phyloP scores from a whole-genome alignment of 1,140 invertebrate genomes.

The Drosophila repleta region DNA sequence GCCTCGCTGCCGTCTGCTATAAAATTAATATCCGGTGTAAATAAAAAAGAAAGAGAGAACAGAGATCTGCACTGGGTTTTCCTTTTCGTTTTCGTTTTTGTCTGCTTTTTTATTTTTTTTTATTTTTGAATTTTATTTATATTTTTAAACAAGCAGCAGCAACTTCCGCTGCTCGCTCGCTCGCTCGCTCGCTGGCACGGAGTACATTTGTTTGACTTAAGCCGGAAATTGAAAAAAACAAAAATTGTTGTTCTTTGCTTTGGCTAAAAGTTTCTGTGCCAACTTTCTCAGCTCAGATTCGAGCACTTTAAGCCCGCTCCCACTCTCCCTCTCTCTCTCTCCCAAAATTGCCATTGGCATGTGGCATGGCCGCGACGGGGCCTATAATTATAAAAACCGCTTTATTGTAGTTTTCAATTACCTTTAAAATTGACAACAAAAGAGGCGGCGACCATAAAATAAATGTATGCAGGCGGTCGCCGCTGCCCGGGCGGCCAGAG shows the following conservation, averaged over 20 bases:
- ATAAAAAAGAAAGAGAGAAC: slow-evolving; percentile 52
- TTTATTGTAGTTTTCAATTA: slow-evolving; percentile 82
- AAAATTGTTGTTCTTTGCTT: slow-evolving; percentile 63
- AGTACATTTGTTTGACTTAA: slow-evolving; percentile 82
- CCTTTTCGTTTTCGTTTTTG: slow-evolving; percentile 4
- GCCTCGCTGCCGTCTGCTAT: slow-evolving; percentile 61
- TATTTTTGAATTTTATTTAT: slow-evolving; percentile 19
- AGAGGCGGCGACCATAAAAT: slow-evolving; percentile 46
- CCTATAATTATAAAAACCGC: slow-evolving; percentile 75
- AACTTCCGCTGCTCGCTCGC: slow-evolving; percentile 67
- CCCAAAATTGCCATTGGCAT: not conserved
- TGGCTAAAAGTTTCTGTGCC: slow-evolving; percentile 58
- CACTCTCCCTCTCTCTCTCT: too few relatives aligned
- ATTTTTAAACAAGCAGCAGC: slow-evolving; percentile 72
- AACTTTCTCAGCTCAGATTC: slow-evolving; percentile 33
- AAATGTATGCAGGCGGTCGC: slow-evolving; percentile 21
- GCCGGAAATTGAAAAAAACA: slow-evolving; percentile 80
- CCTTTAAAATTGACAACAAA: slow-evolving; percentile 81
- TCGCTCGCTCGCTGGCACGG: slow-evolving; percentile 12
- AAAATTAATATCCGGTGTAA: slow-evolving; percentile 82
- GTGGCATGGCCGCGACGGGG: not conserved
- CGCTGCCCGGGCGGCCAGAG: slow-evolving; percentile 13
- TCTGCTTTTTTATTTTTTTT: too few relatives aligned
- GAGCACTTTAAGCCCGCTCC: slow-evolving; percentile 10
- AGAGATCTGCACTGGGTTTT: not conserved